A percentile compares a stretch with the other conserved stretches of the same genome.
Conservation (phyloP, 2,797 vertebrate species). For the Thalassophryne amazonica region DNA sequence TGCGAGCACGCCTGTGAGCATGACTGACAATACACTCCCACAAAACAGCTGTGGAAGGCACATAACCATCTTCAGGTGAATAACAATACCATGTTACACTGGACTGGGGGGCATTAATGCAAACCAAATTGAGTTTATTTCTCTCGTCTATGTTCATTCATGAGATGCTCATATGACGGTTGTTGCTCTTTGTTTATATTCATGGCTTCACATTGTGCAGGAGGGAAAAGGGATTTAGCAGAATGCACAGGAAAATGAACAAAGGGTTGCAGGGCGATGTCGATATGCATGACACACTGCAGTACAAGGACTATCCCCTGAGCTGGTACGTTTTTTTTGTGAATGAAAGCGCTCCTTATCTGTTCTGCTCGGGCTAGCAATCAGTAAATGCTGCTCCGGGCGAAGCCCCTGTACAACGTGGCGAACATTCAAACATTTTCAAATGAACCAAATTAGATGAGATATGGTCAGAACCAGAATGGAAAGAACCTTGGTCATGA, state of each 20-base stretch:
- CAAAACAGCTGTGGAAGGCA: conserved; percentile 48
- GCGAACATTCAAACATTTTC: conserved; percentile 49
- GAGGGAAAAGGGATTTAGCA: conserved; percentile 29
- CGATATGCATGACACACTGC: conserved; percentile 27
- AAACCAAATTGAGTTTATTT: conserved; percentile 53
- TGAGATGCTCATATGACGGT: conserved; percentile 47
- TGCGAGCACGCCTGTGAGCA: conserved; percentile 36
- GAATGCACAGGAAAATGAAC: conserved; percentile 34
- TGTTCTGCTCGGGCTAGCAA: conserved; percentile 41
- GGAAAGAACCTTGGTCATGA: conserved; percentile 36
- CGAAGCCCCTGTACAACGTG: conserved; percentile 34
- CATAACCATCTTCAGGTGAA: conserved; percentile 68
- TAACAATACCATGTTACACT: conserved; percentile 47
- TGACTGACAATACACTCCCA: conserved; percentile 48
- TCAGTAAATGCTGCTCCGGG: conserved; percentile 62
- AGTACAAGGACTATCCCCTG: conserved; percentile 32
- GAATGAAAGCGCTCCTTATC: conserved; percentile 63
- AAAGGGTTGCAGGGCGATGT: conserved; percentile 18
- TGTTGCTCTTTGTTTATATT: conserved; percentile 51
- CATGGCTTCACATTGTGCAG: conserved; percentile 26
- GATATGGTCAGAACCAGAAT: conserved; percentile 37
- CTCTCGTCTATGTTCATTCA: conserved; percentile 55
- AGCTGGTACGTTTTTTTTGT: conserved; percentile 54
- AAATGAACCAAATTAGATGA: conserved; percentile 52
- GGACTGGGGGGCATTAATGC: conserved; percentile 13